Percentiles rank a stretch among this genome's conserved stretches.
Conservation (phyloP, 2,888 invertebrate genomes). For the Trypoxylon attenuatum region DNA sequence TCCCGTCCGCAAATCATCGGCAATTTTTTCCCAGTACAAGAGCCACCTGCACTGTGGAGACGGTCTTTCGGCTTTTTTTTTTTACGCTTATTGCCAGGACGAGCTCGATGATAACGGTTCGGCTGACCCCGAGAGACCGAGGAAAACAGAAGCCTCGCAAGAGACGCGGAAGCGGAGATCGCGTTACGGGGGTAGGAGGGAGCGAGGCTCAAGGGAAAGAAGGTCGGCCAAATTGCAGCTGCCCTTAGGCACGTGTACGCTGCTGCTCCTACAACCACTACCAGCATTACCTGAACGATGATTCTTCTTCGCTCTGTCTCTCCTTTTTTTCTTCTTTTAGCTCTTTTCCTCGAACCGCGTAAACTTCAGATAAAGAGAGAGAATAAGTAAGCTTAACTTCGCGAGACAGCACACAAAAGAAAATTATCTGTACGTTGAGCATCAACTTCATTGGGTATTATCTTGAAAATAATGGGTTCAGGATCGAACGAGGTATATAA, state of each 20-base stretch:
- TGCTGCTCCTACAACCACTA: too few relatives aligned
- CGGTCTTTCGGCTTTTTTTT: neutral
- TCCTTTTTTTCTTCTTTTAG: conserved; percentile 11
- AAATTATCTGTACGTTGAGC: too few relatives aligned
- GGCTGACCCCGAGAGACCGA: conserved; percentile 37
- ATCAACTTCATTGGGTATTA: too few relatives aligned
- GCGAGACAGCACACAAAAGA: too few relatives aligned
- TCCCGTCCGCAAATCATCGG: too few relatives aligned
- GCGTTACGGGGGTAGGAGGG: conserved; percentile 47
- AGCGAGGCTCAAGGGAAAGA: conserved; percentile 33
- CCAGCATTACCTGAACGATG: conserved; percentile 58
- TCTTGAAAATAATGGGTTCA: too few relatives aligned
- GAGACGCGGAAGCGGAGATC: conserved; percentile 61
- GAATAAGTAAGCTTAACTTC: too few relatives aligned
- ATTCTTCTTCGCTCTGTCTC: conserved; percentile 20
- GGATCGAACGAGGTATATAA: too few relatives aligned
- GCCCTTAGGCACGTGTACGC: conserved; percentile 63
- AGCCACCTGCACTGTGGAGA: neutral
- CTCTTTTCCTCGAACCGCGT: neutral
- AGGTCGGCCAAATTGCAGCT: conserved; percentile 60
- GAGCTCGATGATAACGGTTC: conserved; percentile 47
- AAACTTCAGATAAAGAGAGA: too few relatives aligned
- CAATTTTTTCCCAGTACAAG: neutral
- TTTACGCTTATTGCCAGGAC: neutral
- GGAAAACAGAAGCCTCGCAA: conserved; percentile 50